Evolutionary conservation across 2,113 vertebrate species (phyloP), one percentile per base, ranked within the genome.

Genomic region (Etheostoma spectabile): DNA sequence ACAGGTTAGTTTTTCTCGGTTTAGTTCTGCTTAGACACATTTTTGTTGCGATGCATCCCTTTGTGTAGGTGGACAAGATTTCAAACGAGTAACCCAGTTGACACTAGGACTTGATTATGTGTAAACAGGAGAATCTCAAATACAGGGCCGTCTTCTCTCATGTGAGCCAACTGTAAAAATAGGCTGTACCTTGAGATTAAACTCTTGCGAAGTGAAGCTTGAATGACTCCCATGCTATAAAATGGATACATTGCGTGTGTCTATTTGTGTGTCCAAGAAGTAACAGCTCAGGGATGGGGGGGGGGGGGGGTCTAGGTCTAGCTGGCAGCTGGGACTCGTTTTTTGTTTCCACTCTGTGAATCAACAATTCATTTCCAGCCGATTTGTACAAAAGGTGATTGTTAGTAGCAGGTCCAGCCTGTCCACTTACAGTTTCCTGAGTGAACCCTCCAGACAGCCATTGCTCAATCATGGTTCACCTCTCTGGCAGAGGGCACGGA

Each of bases 391-490:
- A 93, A 92, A 90, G 90, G 81, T 84, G 89, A 89, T 91, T 93
- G 89, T 93, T 91, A 72, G 77, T 73, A 75, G 84, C 79, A 74
- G 84, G 90, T 87, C 91, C 81, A 38, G 82, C 87, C 82, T 65
- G 87, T 90, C 83, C 75, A 87, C 91, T 92, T 91, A 89, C 87
- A 88, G 89, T 91, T 89, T 87, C 86, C 87, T 88, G 85, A 88
- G 89, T 82, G 87, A 89, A 91, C 82, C 89, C 93, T 91, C 91
- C 86, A 89, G 93, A 93, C 92, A 89, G 88, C 72, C 90, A 88
- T 93, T 87, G 89, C 87, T 92, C 92, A 92, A 86, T 92, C 89
- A 88, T 53, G 52, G 79, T 88, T 94, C 91, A 90, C 86, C 86
- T 91, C 85, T 88, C 70, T 90, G 91, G 82, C 90, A 89, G 90